A percentile compares a stretch with the other conserved stretches of the same genome.
phyloP scores from a whole-genome alignment of 2,888 invertebrate species.

The Lepetodrilus schrolli region DNA sequence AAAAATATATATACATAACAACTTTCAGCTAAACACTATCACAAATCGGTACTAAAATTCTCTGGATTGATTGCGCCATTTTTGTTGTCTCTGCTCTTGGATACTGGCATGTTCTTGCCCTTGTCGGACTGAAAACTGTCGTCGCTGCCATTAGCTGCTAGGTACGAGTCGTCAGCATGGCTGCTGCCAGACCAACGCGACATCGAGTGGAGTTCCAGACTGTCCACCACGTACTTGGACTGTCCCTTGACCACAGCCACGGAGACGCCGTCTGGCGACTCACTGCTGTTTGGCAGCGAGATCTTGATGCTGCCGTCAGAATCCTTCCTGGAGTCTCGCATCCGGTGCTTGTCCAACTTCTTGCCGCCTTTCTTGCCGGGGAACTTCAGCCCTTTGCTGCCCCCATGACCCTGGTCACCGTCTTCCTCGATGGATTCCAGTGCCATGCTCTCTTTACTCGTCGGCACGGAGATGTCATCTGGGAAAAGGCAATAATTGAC shows the following conservation, averaged over 20 bases:
- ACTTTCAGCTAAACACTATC: conserved; percentile 14
- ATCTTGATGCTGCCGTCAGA: conserved; percentile 40
- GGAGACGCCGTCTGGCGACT: conserved; percentile 46
- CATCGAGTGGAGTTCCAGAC: conserved; percentile 47
- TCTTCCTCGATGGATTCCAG: conserved; percentile 29
- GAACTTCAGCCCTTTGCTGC: conserved; percentile 27
- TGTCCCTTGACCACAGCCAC: conserved; percentile 50
- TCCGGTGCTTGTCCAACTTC: conserved; percentile 43
- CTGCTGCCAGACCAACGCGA: conserved; percentile 32
- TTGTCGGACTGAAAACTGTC: conserved; percentile 30
- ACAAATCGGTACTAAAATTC: conserved; percentile 53
- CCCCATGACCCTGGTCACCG: conserved; percentile 32
- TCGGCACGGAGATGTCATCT: conserved; percentile 58
- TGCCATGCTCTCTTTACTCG: conserved; percentile 35
- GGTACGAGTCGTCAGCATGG: conserved; percentile 22
- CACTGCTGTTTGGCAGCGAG: conserved; percentile 46
- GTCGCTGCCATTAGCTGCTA: conserved; percentile 29
- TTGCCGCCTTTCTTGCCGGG: conserved; percentile 42
- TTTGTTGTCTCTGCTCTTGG: conserved; percentile 44
- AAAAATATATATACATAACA: no score
- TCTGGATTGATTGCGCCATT: conserved; percentile 53
- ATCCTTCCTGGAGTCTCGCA: conserved; percentile 43
- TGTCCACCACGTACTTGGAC: conserved; percentile 50
- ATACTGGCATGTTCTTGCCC: conserved; percentile 33
- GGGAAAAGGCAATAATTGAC: conserved; percentile 33